Evolutionary conservation across 2,113 vertebrate species (phyloP), one percentile per base, ranked within the genome.

Genomic region (Gulo gulo): DNA sequence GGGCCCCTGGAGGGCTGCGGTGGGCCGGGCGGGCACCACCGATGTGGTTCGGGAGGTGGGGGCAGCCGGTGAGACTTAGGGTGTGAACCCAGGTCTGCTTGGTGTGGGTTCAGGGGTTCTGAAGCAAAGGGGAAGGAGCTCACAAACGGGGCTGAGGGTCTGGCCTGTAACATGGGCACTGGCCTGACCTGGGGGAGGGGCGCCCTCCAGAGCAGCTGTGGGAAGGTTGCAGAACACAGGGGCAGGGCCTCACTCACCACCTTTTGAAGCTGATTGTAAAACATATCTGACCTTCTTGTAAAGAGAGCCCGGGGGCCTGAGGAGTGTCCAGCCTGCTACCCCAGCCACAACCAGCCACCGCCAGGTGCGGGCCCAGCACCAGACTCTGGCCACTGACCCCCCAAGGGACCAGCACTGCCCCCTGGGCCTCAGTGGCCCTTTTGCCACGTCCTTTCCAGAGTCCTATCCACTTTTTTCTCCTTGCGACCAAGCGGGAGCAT

Each of bases 1-100:
- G 57, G 73, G 73, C 36, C 34, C 61, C 7, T 23, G 0, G 24
- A 24, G n/a, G 52, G 63, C 85, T 6, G 15, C 2, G 10, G 21
- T 18, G 67, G 42, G 45, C 50, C 50, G 1, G 23, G 65, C 26
- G 67, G 26, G 2, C 55, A 15, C n/a, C 2, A 0, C 42, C 50
- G n/a, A 31, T 11, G 0, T 6, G 2, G 13, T 14, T 47, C 20
- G 1, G 3, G 2, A 13, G 6, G 16, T 7, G 1, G 29, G 59
- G 59, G 6, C 39, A 39, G n/a, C 50, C 1, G 4, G 39, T 16
- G 6, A 4, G 21, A 76, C 23, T n/a, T 21, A 7, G 45, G 16
- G 65, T 9, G 12, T 11, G 47, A 4, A 23, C 20, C 15, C 74
- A 18, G 31, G 67, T 8, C 45, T 42, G 65, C 47, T 14, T 34